Percentiles rank a stretch among this genome's conserved stretches.
These are phyloP conservation scores for Thysanoteuthis rhombus DNA, from an alignment of 2,888 invertebrate species.

Conservation along the genomic window DNA sequence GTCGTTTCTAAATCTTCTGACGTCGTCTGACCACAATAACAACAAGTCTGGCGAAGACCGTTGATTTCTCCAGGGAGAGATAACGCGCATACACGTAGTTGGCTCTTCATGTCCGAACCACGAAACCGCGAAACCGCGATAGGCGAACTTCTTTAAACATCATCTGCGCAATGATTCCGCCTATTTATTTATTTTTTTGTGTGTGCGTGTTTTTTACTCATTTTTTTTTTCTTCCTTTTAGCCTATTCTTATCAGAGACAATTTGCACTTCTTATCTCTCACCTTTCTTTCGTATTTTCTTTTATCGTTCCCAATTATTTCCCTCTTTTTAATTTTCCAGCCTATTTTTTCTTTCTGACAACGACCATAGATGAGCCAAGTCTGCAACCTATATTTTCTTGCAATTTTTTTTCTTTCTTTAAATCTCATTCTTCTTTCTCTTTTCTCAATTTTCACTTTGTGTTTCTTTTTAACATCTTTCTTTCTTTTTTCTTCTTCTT, in stretches of 20 bases:
- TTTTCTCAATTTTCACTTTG: background rate
- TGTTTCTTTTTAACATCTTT: background rate
- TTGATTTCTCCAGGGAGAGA: slow-evolving; percentile 12
- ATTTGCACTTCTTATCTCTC: background rate
- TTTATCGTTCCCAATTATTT: background rate
- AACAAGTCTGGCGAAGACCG: background rate
- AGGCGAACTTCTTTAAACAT: slow-evolving; percentile 12
- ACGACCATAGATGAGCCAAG: background rate
- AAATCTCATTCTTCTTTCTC: background rate
- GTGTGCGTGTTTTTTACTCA: background rate
- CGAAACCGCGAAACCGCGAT: background rate
- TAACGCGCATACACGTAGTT: background rate
- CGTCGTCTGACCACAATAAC: slow-evolving; percentile 12
- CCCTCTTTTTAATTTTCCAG: background rate
- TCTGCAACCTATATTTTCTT: no score
- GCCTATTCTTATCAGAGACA: background rate
- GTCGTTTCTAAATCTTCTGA: slow-evolving; percentile 12
- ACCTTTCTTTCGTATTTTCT: background rate
- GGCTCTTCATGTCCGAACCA: background rate
- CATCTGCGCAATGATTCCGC: background rate
- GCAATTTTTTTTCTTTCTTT: no score
- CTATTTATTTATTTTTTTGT: background rate
- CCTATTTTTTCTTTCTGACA: background rate
- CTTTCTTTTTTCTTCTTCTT: background rate
- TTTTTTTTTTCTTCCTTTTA: background rate